phyloP scores from a whole-genome alignment of 1,140 invertebrate species.

The Drosophila nikananu region DNA sequence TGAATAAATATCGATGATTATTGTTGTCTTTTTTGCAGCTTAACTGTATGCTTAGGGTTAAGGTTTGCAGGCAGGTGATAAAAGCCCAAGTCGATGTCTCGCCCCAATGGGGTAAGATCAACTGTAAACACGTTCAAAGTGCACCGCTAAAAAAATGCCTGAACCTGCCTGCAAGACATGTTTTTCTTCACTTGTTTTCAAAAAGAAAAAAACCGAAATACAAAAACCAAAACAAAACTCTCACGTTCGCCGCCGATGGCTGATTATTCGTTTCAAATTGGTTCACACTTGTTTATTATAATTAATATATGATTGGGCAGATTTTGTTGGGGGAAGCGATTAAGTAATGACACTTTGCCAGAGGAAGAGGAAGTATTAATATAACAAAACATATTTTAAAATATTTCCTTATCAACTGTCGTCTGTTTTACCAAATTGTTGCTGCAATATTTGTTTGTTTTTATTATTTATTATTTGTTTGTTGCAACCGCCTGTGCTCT shows the following conservation, averaged over 20 bases:
- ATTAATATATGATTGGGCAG: conserved; percentile 4
- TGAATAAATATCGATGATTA: background rate
- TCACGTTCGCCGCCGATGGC: background rate
- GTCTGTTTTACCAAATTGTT: conserved; percentile 1
- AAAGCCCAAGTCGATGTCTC: conserved; percentile 23
- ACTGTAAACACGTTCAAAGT: conserved; percentile 33
- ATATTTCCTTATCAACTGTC: conserved; percentile 9
- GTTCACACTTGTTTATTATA: conserved; percentile 10
- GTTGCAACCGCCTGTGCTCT: conserved; percentile 4
- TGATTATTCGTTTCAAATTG: background rate
- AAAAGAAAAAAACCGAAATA: background rate
- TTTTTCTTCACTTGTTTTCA: conserved; percentile 2
- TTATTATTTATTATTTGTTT: conserved; percentile 2
- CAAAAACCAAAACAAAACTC: conserved; percentile 1
- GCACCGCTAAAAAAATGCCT: conserved; percentile 7
- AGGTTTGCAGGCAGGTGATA: conserved; percentile 23
- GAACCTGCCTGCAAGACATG: conserved; percentile 3
- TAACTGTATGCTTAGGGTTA: conserved; percentile 11
- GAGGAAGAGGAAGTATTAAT: conserved; percentile 8
- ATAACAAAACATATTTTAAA: background rate
- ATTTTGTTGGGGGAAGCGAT: background rate
- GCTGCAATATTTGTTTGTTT: background rate
- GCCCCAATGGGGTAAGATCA: conserved; percentile 12
- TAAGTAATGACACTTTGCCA: background rate
- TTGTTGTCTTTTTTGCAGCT: background rate